Percentiles rank a stretch among this genome's conserved stretches.
Evolutionary conservation across 2,888 invertebrate genomes (phyloP).

Genomic region (Cryptophagus acutangulus): DNA sequence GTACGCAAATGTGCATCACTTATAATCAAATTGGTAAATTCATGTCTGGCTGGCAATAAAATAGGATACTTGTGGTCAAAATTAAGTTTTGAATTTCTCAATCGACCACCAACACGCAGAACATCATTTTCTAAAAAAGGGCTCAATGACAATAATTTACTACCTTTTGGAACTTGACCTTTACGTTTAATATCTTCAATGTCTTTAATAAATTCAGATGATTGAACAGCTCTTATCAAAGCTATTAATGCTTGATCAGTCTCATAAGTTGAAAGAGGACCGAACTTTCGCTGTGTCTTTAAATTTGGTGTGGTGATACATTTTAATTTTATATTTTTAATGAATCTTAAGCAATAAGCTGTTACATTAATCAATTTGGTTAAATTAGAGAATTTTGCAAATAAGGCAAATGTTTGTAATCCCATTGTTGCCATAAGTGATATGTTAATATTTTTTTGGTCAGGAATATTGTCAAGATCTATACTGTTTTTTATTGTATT

Average conservation of each 20-base stretch:
- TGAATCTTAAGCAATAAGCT: too few species aligned
- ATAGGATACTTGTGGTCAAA: constrained; percentile 19
- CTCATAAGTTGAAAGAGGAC: too few species aligned
- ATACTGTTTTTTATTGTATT: too few species aligned
- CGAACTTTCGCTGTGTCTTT: too few species aligned
- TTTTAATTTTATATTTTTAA: too few species aligned
- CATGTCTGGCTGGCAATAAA: constrained; percentile 16
- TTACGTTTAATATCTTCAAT: constrained; percentile 5
- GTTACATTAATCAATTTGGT: too few species aligned
- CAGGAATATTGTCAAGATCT: too few species aligned
- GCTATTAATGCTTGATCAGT: not conserved
- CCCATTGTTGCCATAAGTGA: too few species aligned
- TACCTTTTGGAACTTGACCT: constrained; percentile 8
- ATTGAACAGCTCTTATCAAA: constrained; percentile 11
- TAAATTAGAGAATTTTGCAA: too few species aligned
- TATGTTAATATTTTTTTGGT: too few species aligned
- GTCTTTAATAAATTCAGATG: constrained; percentile 12
- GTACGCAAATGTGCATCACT: constrained; percentile 17
- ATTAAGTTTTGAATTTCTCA: constrained; percentile 14
- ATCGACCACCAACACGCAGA: constrained; percentile 20
- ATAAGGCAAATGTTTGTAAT: too few species aligned
- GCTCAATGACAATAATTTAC: constrained; percentile 11
- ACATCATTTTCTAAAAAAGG: constrained; percentile 18
- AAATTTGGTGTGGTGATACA: too few species aligned
- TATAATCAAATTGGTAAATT: constrained; percentile 18